Evolutionary conservation across 2,888 invertebrate species (phyloP), one percentile per base, ranked within the genome.

Genomic region (Neoascia interrupta): DNA sequence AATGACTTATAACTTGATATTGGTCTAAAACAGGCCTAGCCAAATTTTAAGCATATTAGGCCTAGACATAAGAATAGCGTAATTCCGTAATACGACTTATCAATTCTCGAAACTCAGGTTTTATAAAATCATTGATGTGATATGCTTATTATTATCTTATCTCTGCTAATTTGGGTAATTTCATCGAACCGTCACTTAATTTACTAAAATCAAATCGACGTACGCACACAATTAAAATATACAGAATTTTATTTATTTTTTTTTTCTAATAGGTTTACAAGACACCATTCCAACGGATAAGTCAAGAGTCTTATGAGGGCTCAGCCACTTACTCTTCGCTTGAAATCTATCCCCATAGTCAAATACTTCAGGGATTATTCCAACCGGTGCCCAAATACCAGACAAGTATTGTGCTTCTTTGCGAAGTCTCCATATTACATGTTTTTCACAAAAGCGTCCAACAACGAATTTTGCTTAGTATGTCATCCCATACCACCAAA

Each of bases 371-470:
- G 80, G 86, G 86, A 21, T 86, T 89, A 81, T 88, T 88, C 76
- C 87, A 88, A 81, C 84, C 86, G 18, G 84, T 87, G 66, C 87
- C 88, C 70, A 88, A 88, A 82, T 88, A 87, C 81, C 88, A 87
- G 81, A 84, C 86, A 10, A 88, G 85, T 69, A 85, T 89, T 51
- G 53, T 86, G 68, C 82, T 89, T 43, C 84, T 87, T 61, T 89
- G 89, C 70, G 88, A 88, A 80, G 88, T 88, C 8, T 87, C 88
- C 69, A 88, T 89, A 68, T 83, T 88, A 63, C 88, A 88, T 66
- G 86, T 89, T 13, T 89, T 88, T 83, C 88, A 89, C 82, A 89
- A 89, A 84, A 89, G 86, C 75, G 88, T 88, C 28, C 87, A 88
- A 81, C 87, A 87, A 81, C 86, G 88, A 81, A 85, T 89, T 43